These are phyloP conservation scores for Drosophila mauritiana DNA, from an alignment of 1,140 invertebrate genomes.

Conservation along the genomic window DNA sequence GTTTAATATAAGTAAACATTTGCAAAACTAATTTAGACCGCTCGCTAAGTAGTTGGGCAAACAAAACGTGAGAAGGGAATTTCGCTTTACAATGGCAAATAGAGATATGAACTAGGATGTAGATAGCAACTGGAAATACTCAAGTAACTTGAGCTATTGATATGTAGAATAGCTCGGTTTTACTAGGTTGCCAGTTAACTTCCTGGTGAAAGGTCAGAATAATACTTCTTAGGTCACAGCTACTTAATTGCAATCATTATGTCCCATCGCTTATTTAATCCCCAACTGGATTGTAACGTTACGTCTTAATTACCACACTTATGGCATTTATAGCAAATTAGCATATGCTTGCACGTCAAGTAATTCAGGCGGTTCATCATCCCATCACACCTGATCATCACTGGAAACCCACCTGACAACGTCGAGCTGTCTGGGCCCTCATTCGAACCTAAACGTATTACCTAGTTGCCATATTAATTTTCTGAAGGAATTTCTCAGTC, in stretches of 20 bases:
- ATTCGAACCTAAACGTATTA: conserved; percentile 31
- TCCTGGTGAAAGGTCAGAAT: not conserved
- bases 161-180: not conserved
- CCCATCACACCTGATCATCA: conserved; percentile 17
- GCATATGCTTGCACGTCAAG: conserved; percentile 2
- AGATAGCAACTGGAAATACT: not conserved
- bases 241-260: conserved; percentile 1
- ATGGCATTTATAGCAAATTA: conserved; percentile 10
- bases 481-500: conserved; percentile 26
- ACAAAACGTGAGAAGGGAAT: conserved; percentile 20
- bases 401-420: conserved; percentile 9
- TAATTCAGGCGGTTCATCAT: conserved; percentile 14
- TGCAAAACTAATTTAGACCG: conserved; percentile 17
- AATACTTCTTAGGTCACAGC: too few relatives aligned
- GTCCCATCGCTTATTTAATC: not conserved
- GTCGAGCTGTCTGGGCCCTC: conserved; percentile 8
- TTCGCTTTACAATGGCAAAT: conserved; percentile 3
- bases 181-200: too few relatives aligned
- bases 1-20: conserved; percentile 31
- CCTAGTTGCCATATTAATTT: conserved; percentile 34
- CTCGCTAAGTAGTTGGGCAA: conserved; percentile 13
- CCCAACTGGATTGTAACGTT: not conserved
- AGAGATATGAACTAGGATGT: not conserved
- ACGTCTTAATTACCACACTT: conserved; percentile 1
- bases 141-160: not conserved